A percentile compares a stretch with the other conserved stretches of the same genome.
Conservation (phyloP, 2,888 invertebrate genomes). For the Heterodera filipjevi region DNA sequence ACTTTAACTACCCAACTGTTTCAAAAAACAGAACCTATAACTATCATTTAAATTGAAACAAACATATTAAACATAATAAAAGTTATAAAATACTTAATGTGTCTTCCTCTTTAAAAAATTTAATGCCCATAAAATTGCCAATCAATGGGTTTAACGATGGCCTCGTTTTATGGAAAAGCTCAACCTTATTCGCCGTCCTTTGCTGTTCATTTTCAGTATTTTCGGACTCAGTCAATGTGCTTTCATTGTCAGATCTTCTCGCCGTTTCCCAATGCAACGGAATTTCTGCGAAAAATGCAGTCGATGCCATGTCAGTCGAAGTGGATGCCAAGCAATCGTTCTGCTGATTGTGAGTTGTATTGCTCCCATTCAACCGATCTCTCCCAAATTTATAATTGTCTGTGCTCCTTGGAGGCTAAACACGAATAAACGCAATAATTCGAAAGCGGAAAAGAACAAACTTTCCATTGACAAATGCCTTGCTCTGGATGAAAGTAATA, state of each 20-base stretch:
- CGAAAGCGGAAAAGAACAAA: constrained; percentile 47
- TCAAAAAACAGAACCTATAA: no score
- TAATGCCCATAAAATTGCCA: no score
- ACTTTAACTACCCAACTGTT: no score
- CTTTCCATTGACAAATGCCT: constrained; percentile 60
- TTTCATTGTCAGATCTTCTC: not conserved
- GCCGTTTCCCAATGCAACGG: constrained; percentile 4
- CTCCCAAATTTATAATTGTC: constrained; percentile 13
- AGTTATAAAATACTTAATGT: no score
- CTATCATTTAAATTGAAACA: no score
- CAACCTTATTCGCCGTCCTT: not conserved
- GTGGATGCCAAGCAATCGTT: constrained; percentile 23
- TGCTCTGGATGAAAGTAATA: constrained; percentile 52
- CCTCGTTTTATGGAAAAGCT: no score
- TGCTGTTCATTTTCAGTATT: not conserved
- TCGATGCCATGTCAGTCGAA: constrained; percentile 14
- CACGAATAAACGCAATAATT: constrained; percentile 45
- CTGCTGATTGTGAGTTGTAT: not conserved
- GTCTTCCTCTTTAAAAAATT: no score
- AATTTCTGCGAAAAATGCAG: constrained; percentile 22
- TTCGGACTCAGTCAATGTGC: not conserved
- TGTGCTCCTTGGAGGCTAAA: constrained; percentile 46
- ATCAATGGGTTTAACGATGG: no score
- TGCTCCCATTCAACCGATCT: not conserved
- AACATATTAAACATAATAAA: no score